Conservation (phyloP, 1,140 invertebrate genomes). For the Drosophila saltans region DNA sequence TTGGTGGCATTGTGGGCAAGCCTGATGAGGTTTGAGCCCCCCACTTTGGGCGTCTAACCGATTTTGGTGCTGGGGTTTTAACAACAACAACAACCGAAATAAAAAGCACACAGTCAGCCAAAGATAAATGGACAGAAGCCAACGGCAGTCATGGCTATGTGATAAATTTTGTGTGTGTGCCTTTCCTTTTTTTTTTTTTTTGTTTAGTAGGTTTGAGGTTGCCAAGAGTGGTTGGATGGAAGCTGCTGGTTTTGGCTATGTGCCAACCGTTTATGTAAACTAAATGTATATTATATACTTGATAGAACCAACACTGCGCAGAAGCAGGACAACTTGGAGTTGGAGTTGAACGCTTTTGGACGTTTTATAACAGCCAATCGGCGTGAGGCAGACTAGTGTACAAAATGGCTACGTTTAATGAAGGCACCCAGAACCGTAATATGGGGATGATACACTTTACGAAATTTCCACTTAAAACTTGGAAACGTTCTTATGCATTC, state of each 20-base stretch:
- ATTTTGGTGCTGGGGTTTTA: neutral
- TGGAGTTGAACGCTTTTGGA: conserved; percentile 40
- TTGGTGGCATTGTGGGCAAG: conserved; percentile 71
- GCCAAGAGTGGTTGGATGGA: conserved; percentile 53
- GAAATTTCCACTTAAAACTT: neutral
- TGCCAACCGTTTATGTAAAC: conserved; percentile 47
- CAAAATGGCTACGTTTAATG: conserved; percentile 62
- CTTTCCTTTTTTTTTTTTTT: conserved; percentile 1
- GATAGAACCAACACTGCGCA: conserved; percentile 52
- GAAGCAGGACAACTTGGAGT: conserved; percentile 52
- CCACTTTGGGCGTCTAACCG: conserved; percentile 1
- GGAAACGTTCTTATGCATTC: neutral
- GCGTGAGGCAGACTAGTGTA: conserved; percentile 33
- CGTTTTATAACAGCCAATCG: conserved; percentile 65
- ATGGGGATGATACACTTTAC: conserved; percentile 33
- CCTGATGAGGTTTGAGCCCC: conserved; percentile 39
- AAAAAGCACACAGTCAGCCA: conserved; percentile 43
- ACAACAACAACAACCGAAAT: conserved; percentile 14
- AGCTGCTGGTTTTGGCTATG: conserved; percentile 31
- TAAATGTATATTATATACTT: conserved; percentile 48
- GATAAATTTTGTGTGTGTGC: conserved; percentile 59
- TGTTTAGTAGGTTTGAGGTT: conserved; percentile 18
- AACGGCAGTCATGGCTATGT: conserved; percentile 60
- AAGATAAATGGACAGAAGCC: conserved; percentile 81
- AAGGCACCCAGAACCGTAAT: neutral